phyloP scores from a whole-genome alignment of 2,888 invertebrate species.

The Sialis fuliginosa region DNA sequence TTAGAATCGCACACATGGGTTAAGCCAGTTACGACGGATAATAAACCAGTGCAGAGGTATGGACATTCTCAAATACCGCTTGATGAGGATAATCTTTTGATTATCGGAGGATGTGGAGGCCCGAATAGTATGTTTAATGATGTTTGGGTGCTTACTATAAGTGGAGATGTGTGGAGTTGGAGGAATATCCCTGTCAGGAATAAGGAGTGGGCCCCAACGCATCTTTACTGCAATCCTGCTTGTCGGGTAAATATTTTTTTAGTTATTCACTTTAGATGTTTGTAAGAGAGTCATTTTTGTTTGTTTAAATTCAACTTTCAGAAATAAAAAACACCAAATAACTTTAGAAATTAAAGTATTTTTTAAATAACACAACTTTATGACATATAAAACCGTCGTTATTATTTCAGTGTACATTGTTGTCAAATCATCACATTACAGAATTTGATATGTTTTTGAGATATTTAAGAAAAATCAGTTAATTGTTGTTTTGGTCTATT shows the following conservation, averaged over 20 bases:
- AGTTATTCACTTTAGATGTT: too few relatives aligned
- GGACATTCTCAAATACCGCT: slow-evolving; percentile 82
- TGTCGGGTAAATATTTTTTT: slow-evolving; percentile 39
- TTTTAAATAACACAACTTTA: too few relatives aligned
- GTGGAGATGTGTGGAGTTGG: slow-evolving; percentile 52
- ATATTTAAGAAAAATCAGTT: too few relatives aligned
- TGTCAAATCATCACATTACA: too few relatives aligned
- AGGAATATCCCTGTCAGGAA: slow-evolving; percentile 56
- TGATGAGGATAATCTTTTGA: slow-evolving; percentile 58
- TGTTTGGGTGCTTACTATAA: slow-evolving; percentile 77
- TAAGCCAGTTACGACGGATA: slow-evolving; percentile 40
- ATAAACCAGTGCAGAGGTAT: slow-evolving; percentile 38
- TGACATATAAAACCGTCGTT: too few relatives aligned
- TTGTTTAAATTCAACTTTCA: too few relatives aligned
- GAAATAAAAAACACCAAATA: too few relatives aligned
- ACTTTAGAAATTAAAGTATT: too few relatives aligned
- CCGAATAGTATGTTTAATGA: slow-evolving; percentile 75
- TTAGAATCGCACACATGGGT: slow-evolving; percentile 60
- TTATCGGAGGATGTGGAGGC: slow-evolving; percentile 78
- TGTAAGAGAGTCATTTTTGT: too few relatives aligned
- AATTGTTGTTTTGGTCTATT: too few relatives aligned
- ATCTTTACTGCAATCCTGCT: slow-evolving; percentile 88
- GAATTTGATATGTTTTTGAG: too few relatives aligned
- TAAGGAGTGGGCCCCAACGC: slow-evolving; percentile 62
- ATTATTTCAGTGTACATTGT: too few relatives aligned